Percentiles rank a stretch among this genome's conserved stretches.
Conservation (phyloP, 2,797 vertebrate species). For the Sebastes itinus region DNA sequence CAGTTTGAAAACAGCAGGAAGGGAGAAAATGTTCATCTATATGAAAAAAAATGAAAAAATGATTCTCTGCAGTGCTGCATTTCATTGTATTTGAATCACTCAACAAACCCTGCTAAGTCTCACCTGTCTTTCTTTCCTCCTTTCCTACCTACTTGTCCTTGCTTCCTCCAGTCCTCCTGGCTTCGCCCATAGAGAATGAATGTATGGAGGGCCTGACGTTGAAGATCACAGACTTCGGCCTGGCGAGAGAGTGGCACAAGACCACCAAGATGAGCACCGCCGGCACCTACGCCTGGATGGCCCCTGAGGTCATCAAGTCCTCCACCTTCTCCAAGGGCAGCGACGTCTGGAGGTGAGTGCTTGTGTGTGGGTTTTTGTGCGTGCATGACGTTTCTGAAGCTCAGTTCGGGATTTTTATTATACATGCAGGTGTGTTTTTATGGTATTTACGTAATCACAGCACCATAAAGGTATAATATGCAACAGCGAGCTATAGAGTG, state of each 20-base stretch:
- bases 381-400: not conserved
- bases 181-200: conserved; percentile 87
- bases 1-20: conserved; percentile 36
- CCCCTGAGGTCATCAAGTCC: conserved; percentile 92
- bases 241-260: conserved; percentile 93
- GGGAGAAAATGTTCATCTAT: conserved; percentile 31
- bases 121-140: not conserved
- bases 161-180: conserved; percentile 84
- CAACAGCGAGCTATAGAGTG: too few relatives aligned
- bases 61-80: not conserved
- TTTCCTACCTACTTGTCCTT: not conserved
- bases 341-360: conserved; percentile 90
- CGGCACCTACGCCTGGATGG: conserved; percentile 94
- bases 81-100: not conserved
- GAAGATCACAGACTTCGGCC: conserved; percentile 93
- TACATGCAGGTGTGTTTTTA: not conserved
- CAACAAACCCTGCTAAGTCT: not conserved
- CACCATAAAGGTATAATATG: not conserved
- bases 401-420: not conserved
- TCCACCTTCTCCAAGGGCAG: conserved; percentile 94
- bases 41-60: too few relatives aligned
- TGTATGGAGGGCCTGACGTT: conserved; percentile 88
- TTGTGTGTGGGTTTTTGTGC: not conserved
- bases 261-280: conserved; percentile 94
- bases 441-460: not conserved